Evolutionary conservation across 1,140 invertebrate genomes (phyloP).

Genomic region (Cotesia vestalis): DNA sequence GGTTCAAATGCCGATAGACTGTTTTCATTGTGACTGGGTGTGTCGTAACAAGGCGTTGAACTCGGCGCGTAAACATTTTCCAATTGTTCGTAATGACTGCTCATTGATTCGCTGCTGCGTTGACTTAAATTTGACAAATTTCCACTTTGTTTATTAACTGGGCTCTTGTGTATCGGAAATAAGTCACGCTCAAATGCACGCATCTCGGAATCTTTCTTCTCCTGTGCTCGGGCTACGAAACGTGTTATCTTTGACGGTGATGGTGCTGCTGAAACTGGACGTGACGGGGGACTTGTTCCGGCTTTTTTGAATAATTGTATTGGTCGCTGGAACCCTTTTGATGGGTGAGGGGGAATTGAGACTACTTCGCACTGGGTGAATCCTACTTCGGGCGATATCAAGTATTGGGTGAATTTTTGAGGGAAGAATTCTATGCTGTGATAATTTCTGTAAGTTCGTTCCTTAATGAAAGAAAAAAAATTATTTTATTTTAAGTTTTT

Average conservation of each 20-base stretch:
- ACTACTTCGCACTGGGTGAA: slow-evolving; percentile 88
- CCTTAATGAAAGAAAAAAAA: slow-evolving; percentile 69
- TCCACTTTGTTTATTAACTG: slow-evolving; percentile 11
- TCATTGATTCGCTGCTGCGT: slow-evolving; percentile 55
- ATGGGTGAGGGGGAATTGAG: slow-evolving; percentile 83
- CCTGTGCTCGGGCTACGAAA: slow-evolving; percentile 50
- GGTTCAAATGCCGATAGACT: slow-evolving; percentile 46
- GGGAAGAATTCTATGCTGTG: slow-evolving; percentile 87
- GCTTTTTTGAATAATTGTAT: slow-evolving; percentile 87
- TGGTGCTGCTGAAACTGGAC: slow-evolving; percentile 41
- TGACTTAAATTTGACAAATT: slow-evolving; percentile 55
- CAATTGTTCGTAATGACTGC: slow-evolving; percentile 60
- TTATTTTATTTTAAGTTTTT: slow-evolving; percentile 14
- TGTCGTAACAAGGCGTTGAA: slow-evolving; percentile 66
- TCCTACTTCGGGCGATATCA: slow-evolving; percentile 89
- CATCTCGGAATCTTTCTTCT: slow-evolving; percentile 47
- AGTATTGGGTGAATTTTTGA: slow-evolving; percentile 88
- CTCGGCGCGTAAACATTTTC: slow-evolving; percentile 70
- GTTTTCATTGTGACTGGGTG: slow-evolving; percentile 53
- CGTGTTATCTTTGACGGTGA: background rate
- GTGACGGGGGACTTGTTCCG: slow-evolving; percentile 63
- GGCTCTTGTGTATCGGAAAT: slow-evolving; percentile 46
- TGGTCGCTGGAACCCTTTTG: slow-evolving; percentile 89
- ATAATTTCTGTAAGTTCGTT: slow-evolving; percentile 86
- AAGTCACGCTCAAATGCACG: slow-evolving; percentile 53